Base-by-base conservation (phyloP, 1,140 invertebrate species). In the Listronotus bonariensis region DNA sequence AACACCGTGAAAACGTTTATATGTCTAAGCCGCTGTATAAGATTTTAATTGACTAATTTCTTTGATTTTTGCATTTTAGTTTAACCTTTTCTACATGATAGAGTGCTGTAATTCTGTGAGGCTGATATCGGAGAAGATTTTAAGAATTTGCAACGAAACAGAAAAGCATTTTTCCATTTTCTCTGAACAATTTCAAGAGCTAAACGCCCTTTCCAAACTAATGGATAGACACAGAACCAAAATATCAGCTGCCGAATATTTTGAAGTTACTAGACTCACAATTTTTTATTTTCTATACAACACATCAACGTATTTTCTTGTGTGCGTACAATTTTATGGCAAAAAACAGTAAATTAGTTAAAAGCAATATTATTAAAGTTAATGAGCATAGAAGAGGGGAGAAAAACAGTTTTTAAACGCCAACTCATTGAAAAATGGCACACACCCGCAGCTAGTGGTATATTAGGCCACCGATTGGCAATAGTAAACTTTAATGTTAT, bases 281-380 rank as follows among this genome's bases (percentile, higher is more conserved):
- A 26, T 48, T 9, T 48, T 48, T 48, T 48, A 48, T 48, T 48
- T 48, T 48, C 12, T 48, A 10, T 48, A 48, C 12, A 48, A 48
- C 18, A 48, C 45, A 4, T 48, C 45, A 9, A 12, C 15, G 10
- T 20, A 48, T 48, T 48, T 48, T 48, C 1, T 48, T 20, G 45
- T 48, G 1, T 20, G 15, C 6, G 18, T 48, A 9, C 45, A 48
- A 20, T 48, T 48, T 48, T 48, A 26, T 36, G 11, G 34, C 2
- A 36, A 36, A 9, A 36, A 36, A 36, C 20, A 26, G 20, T 26
- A 26, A 26, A 26, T 26, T 3, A 26, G 20, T 26, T 26, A 26
- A 5, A 26, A 26, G n/a, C n/a, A n/a, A n/a, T n/a, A n/a, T n/a
- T n/a, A n/a, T n/a, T n/a, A n/a, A n/a, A n/a, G n/a, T n/a, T n/a